Base-by-base conservation (phyloP, 2,888 invertebrate species). In the Glomeris marginata region DNA sequence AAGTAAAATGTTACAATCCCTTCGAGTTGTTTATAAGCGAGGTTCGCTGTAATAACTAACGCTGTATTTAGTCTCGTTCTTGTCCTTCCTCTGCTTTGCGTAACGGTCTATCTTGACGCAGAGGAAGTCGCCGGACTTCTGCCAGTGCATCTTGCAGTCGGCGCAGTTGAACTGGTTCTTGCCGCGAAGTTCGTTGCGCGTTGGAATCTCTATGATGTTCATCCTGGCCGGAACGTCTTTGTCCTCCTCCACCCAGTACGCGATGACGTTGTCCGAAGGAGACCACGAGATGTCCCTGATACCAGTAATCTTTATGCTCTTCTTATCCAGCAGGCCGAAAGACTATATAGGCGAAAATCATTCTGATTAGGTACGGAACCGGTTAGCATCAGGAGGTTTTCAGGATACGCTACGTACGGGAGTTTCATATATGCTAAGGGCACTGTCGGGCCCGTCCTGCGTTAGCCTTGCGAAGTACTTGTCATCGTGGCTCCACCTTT, bases 121-220 rank as follows among this genome's bases (percentile, higher is more conserved):
- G 22, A 99, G 74, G 66, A 92, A 94, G 66, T 97, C 94, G 0
- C 98, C 98, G 21, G 82, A 85, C 68, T 92, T 92, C 68, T 99
- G 98, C 98, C 98, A 98, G 67, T 92, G 92, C 66, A 99, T 87
- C 62, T 92, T 91, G 66, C 95, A 95, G 65, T 95, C 94, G 1
- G 94, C 94, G 0, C 98, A 97, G 55, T 87, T 94, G 75, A 98
- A 98, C 51, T 97, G 73, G 68, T 94, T 97, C 68, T 95, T 94
- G 56, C 87, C 86, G 57, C 94, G 78, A 40, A 81, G 77, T 71
- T 91, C 91, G 45, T 78, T 80, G 52, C 87, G 81, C 62, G 73
- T 86, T 2, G 95, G 95, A 54, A 97, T 78, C 67, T 92, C 90
- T 46, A 95, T 74, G 1, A 97, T 74, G 0, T 87, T 90, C 1